A percentile compares a stretch with the other conserved stretches of the same genome.
These are phyloP conservation scores for Lemur catta DNA, from an alignment of 2,797 vertebrate species.

Conservation along the genomic window DNA sequence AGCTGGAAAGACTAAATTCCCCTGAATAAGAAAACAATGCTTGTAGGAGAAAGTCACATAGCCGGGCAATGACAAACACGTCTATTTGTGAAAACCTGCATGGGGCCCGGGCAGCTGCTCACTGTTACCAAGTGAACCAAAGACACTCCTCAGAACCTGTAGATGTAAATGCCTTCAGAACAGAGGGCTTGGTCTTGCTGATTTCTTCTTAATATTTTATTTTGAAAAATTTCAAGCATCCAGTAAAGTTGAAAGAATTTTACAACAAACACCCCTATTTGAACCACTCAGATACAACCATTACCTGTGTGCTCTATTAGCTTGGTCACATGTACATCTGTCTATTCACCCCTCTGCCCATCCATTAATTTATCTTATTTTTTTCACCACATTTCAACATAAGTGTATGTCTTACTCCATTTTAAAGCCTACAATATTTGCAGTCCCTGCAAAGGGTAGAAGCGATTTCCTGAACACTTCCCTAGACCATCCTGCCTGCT, in stretches of 20 bases:
- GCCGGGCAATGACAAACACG: rapidly evolving
- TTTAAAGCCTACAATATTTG: background rate
- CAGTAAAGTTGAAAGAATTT: background rate
- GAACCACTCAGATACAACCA: rapidly evolving
- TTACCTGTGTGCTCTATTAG: rapidly evolving
- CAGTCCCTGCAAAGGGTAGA: too few species aligned
- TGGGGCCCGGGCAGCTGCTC: rapidly evolving
- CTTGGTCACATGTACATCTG: rapidly evolving
- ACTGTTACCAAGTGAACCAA: background rate
- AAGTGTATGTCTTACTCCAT: background rate
- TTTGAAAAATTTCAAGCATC: background rate
- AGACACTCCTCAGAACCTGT: background rate
- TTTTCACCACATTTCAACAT: background rate
- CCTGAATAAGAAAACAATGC: background rate
- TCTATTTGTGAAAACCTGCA: rapidly evolving
- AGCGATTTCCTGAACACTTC: background rate
- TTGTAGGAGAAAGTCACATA: rapidly evolving
- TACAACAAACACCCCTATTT: background rate
- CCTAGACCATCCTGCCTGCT: too few species aligned
- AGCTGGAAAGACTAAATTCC: background rate
- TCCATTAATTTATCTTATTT: background rate
- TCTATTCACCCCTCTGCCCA: rapidly evolving
- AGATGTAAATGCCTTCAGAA: rapidly evolving
- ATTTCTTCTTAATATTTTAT: background rate
- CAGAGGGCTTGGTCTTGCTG: background rate